phyloP scores from a whole-genome alignment of 2,888 invertebrate species.

The Keiferia lycopersicella region DNA sequence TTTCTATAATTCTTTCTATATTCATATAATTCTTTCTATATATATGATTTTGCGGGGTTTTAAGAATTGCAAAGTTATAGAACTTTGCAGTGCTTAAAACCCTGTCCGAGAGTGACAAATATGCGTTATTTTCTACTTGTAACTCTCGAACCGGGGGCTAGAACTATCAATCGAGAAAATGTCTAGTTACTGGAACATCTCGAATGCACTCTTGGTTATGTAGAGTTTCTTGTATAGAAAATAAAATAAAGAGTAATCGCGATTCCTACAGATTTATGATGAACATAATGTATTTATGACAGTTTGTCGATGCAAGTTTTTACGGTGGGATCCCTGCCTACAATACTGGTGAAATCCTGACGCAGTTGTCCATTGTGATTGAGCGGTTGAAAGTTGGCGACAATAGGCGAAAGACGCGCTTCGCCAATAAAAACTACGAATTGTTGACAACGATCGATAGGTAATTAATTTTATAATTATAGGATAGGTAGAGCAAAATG shows the following conservation, averaged over 20 bases:
- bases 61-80: too few relatives aligned
- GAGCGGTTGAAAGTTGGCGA: constrained; percentile 5
- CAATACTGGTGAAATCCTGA: background rate
- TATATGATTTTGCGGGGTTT: too few relatives aligned
- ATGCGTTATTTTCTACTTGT: too few relatives aligned
- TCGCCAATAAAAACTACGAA: background rate
- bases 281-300: background rate
- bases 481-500: background rate
- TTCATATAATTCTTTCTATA: too few relatives aligned
- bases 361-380: constrained; percentile 11
- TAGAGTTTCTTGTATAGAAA: too few relatives aligned
- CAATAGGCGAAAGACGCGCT: background rate
- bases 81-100: too few relatives aligned
- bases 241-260: background rate
- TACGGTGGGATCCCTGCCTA: background rate
- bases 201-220: too few relatives aligned
- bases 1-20: too few relatives aligned
- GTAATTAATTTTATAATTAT: background rate
- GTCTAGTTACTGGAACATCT: too few relatives aligned
- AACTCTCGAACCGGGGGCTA: too few relatives aligned
- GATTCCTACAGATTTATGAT: background rate
- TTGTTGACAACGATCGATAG: background rate
- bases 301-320: background rate
- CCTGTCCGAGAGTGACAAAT: too few relatives aligned
- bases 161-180: too few relatives aligned